Conservation (phyloP, 2,888 invertebrate species). For the Caenorhabditis macrosperma region DNA sequence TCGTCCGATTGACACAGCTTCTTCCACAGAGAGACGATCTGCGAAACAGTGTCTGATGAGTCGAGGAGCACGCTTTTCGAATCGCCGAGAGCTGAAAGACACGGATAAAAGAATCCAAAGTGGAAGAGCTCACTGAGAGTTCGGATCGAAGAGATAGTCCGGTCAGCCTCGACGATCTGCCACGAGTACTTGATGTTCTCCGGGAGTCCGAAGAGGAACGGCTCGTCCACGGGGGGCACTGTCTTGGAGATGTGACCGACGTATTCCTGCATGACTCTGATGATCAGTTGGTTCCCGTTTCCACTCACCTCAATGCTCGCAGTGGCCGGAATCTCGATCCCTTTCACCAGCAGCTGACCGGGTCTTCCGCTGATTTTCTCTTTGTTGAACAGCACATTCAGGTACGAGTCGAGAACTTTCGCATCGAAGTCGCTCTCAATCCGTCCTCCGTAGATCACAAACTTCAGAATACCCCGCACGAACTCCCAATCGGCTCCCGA, state of each 20-base stretch:
- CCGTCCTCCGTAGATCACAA: slow-evolving; percentile 90
- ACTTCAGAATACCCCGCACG: slow-evolving; percentile 87
- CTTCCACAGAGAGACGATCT: slow-evolving; percentile 89
- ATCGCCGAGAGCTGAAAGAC: slow-evolving; percentile 41
- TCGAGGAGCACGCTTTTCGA: slow-evolving; percentile 82
- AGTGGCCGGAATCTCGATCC: slow-evolving; percentile 56
- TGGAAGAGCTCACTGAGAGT: slow-evolving; percentile 40
- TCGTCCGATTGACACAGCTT: slow-evolving; percentile 84
- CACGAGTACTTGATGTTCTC: slow-evolving; percentile 90
- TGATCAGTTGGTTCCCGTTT: no score
- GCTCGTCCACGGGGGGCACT: slow-evolving; percentile 65
- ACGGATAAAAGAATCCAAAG: neutral
- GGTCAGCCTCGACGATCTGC: slow-evolving; percentile 85
- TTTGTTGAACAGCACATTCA: slow-evolving; percentile 81
- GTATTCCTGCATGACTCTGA: slow-evolving; percentile 61
- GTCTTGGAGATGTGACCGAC: slow-evolving; percentile 85
- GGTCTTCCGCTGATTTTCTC: slow-evolving; percentile 62
- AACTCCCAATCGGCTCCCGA: slow-evolving; percentile 85
- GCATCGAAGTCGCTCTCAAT: slow-evolving; percentile 88
- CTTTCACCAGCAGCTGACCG: slow-evolving; percentile 61
- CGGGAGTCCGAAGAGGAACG: slow-evolving; percentile 87
- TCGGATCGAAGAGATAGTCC: slow-evolving; percentile 85
- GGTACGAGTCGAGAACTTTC: slow-evolving; percentile 85
- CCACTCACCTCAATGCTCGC: slow-evolving; percentile 31
- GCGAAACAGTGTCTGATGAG: slow-evolving; percentile 84